These are phyloP conservation scores for Apomyelois bistriatella DNA, from an alignment of 2,888 invertebrate genomes.

Conservation along the genomic window DNA sequence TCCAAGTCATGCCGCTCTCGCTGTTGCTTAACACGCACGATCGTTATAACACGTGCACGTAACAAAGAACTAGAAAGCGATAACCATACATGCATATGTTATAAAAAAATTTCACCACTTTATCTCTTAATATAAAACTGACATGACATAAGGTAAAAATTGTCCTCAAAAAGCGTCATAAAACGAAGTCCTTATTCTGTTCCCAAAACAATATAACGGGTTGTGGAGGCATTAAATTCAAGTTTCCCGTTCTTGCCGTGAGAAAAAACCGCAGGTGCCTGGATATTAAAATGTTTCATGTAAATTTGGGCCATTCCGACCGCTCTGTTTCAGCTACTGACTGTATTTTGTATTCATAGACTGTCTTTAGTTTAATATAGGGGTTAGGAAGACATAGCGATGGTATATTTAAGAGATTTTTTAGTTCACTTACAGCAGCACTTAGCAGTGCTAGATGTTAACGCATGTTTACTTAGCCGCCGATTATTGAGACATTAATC, in stretches of 20 bases:
- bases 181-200: conserved; percentile 20
- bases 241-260: conserved; percentile 59
- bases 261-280: conserved; percentile 74
- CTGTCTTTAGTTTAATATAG: conserved; percentile 65
- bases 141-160: conserved; percentile 8
- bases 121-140: conserved; percentile 9
- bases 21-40: too few relatives aligned
- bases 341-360: conserved; percentile 73
- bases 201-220: conserved; percentile 36
- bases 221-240: conserved; percentile 49
- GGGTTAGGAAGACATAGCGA: conserved; percentile 28
- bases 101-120: background rate
- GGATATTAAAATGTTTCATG: conserved; percentile 79
- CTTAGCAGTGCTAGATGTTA: too few relatives aligned
- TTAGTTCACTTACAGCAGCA: too few relatives aligned
- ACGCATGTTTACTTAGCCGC: too few relatives aligned
- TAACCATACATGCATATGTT: too few relatives aligned
- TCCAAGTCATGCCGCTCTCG: too few relatives aligned
- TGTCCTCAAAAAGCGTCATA: conserved; percentile 14
- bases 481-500: too few relatives aligned
- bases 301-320: conserved; percentile 58
- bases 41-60: too few relatives aligned
- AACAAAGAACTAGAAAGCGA: too few relatives aligned
- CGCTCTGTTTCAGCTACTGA: conserved; percentile 68
- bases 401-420: conserved; percentile 20